Evolutionary conservation across 2,888 invertebrate genomes (phyloP).

Genomic region (Hydrotaea cyrtoneurina): DNA sequence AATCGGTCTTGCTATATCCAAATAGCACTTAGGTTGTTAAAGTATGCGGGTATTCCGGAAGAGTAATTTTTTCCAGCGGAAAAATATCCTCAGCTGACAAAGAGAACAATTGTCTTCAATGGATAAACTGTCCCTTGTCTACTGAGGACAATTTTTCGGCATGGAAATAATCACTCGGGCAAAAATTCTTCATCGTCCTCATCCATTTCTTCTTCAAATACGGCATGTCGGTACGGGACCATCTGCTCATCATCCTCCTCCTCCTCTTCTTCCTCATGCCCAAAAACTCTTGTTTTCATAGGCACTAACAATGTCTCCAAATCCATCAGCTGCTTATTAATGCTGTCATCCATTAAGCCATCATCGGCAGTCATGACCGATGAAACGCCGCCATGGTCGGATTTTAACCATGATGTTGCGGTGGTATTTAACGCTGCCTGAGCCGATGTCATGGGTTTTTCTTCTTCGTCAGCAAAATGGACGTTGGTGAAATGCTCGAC

Average conservation of each 20-base stretch:
- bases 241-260: constrained; percentile 54
- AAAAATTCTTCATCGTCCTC: constrained; percentile 30
- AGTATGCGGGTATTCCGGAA: no score
- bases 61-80: no score
- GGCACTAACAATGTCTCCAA: constrained; percentile 59
- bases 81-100: no score
- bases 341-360: constrained; percentile 50
- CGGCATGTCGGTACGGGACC: not conserved
- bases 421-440: constrained; percentile 28
- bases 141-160: no score
- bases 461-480: constrained; percentile 4
- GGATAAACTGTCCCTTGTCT: no score
- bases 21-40: no score
- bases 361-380: no score
- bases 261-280: constrained; percentile 54
- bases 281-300: constrained; percentile 18
- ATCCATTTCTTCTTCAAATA: not conserved
- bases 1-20: no score
- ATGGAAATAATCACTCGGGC: not conserved
- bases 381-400: not conserved
- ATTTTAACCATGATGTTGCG: not conserved
- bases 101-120: no score
- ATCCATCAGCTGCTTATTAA: constrained; percentile 56
- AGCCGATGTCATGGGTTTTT: constrained; percentile 52
- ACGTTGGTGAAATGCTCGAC: constrained; percentile 27